A percentile compares a stretch with the other conserved stretches of the same genome.
These are phyloP conservation scores for Varroa destructor DNA, from an alignment of 1,140 invertebrate genomes.

Conservation along the genomic window DNA sequence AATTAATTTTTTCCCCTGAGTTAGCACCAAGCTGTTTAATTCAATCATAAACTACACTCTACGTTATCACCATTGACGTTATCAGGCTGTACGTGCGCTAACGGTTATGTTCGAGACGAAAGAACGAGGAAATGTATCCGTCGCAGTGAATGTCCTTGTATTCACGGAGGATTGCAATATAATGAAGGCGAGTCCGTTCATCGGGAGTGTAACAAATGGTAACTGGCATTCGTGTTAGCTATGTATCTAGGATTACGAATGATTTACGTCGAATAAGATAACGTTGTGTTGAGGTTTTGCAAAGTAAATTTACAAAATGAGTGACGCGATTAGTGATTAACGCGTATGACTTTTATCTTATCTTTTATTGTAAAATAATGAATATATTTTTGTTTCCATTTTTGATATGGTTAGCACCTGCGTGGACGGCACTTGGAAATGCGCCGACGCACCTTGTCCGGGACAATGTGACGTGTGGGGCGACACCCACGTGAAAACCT, in stretches of 20 bases:
- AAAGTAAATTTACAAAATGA: too few relatives aligned
- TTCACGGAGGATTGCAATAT: constrained; percentile 69
- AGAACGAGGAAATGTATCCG: constrained; percentile 54
- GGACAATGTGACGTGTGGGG: constrained; percentile 65
- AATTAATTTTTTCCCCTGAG: too few relatives aligned
- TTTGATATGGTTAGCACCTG: constrained; percentile 43
- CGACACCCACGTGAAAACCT: constrained; percentile 71
- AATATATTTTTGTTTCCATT: constrained; percentile 34
- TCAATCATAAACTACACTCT: neutral
- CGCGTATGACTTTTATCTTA: too few relatives aligned
- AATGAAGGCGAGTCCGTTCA: constrained; percentile 57
- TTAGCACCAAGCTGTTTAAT: too few relatives aligned
- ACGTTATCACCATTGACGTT: neutral
- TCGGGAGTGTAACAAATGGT: constrained; percentile 71
- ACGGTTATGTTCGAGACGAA: constrained; percentile 57
- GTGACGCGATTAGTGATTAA: too few relatives aligned
- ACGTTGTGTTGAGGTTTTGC: too few relatives aligned
- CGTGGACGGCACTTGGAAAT: constrained; percentile 39
- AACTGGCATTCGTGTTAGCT: constrained; percentile 40
- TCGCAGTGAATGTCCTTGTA: constrained; percentile 62
- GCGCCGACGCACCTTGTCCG: constrained; percentile 40
- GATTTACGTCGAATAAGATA: too few relatives aligned
- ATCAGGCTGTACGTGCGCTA: constrained; percentile 47
- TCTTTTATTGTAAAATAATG: constrained; percentile 43
- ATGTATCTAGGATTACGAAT: too few relatives aligned